Percentiles rank a stretch among this genome's conserved stretches.
Evolutionary conservation across 2,113 vertebrate genomes (phyloP).

Genomic region (Pipa parva): DNA sequence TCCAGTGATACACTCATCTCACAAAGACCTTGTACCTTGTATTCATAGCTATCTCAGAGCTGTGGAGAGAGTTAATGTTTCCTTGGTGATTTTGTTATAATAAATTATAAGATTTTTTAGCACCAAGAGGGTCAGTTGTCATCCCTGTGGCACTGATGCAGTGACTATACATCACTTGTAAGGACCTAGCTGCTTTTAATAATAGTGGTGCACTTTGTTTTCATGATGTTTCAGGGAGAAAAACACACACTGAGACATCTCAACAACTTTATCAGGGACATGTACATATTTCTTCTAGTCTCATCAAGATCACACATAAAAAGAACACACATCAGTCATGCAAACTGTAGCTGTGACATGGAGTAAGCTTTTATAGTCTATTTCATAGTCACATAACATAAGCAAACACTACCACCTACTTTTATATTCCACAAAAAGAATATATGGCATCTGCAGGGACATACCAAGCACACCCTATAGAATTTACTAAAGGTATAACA

Average conservation of each 20-base stretch:
- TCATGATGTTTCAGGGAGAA: conserved; percentile 4
- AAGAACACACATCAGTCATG: conserved; percentile 18
- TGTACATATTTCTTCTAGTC: conserved; percentile 29
- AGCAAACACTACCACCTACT: neutral
- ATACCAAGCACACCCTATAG: too few relatives aligned
- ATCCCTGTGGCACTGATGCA: too few relatives aligned
- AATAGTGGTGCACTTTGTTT: neutral
- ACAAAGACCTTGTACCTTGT: too few relatives aligned
- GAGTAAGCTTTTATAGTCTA: neutral
- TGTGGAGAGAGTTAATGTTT: too few relatives aligned
- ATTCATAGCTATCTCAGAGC: too few relatives aligned
- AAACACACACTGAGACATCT: conserved; percentile 6
- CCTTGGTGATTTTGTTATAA: too few relatives aligned
- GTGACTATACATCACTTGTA: neutral
- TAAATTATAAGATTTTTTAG: too few relatives aligned
- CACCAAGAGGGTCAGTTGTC: too few relatives aligned
- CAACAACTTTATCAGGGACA: conserved; percentile 29
- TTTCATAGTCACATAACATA: conserved; percentile 8
- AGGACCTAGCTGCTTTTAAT: neutral
- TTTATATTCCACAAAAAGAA: too few relatives aligned
- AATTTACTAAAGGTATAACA: too few relatives aligned
- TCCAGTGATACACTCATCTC: too few relatives aligned
- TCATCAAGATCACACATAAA: conserved; percentile 26
- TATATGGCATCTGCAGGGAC: too few relatives aligned
- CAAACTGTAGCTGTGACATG: conserved; percentile 4